Conservation (phyloP, 2,113 vertebrate genomes). For the Spermophilus dauricus region DNA sequence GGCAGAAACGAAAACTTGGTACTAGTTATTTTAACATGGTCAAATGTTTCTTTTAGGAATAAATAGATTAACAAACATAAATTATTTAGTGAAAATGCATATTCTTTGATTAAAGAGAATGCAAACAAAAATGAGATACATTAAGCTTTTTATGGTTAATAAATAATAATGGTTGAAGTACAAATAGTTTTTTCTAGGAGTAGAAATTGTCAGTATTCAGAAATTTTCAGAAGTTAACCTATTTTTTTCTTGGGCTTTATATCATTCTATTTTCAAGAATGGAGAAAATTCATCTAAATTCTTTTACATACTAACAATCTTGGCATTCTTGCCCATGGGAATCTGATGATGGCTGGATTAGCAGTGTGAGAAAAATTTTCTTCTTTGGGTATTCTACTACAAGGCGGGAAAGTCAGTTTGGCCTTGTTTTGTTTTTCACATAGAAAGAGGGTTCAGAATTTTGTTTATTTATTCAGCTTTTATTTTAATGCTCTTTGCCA, state of each 20-base stretch:
- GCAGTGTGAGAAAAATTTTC: slow-evolving; percentile 76
- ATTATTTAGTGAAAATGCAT: not conserved
- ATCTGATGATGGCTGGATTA: slow-evolving; percentile 60
- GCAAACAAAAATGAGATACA: slow-evolving; percentile 28
- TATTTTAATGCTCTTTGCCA: slow-evolving; percentile 70
- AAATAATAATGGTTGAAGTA: not conserved
- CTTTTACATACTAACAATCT: slow-evolving; percentile 56
- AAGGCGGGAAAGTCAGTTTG: not conserved
- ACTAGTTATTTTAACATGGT: not conserved
- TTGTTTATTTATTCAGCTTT: slow-evolving; percentile 76
- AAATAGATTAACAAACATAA: slow-evolving; percentile 13
- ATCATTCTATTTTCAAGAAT: slow-evolving; percentile 71
- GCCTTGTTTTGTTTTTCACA: slow-evolving; percentile 68
- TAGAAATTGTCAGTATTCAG: slow-evolving; percentile 31
- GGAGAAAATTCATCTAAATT: slow-evolving; percentile 67
- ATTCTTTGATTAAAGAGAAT: slow-evolving; percentile 39
- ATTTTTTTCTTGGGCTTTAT: slow-evolving; percentile 42
- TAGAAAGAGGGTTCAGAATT: slow-evolving; percentile 25
- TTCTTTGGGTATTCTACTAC: slow-evolving; percentile 47
- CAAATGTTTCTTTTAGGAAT: slow-evolving; percentile 30
- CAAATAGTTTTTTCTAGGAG: slow-evolving; percentile 15
- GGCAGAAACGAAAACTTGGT: not conserved
- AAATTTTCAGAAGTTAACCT: slow-evolving; percentile 21
- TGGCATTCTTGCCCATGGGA: slow-evolving; percentile 71
- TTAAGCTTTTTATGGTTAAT: slow-evolving; percentile 1